Evolutionary conservation across 2,888 invertebrate genomes (phyloP), one percentile per base, ranked within the genome.

Genomic region (Meiosimyza platycephala): DNA sequence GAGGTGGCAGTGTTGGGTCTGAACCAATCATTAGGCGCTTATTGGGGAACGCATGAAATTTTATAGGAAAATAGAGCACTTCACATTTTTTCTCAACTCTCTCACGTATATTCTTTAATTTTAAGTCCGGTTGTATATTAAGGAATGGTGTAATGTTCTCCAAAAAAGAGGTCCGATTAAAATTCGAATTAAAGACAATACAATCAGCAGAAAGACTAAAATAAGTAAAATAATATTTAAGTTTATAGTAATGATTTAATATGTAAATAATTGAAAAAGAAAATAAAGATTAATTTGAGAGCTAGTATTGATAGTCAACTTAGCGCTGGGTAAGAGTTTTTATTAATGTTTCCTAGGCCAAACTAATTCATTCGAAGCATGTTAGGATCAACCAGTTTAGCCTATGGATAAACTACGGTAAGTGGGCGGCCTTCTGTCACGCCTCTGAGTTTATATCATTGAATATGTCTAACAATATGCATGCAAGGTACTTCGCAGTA

Each of bases 101-200:
- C 40, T 89, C 87, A 4, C 86, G 85, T 28, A 93, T 81, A 76
- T 89, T 85, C 81, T 90, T 90, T 2, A 92, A 89, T 75, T 89
- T 88, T 77, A 90, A 88, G 83, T 93, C 92, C 0, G 93, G 93
- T 77, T 93, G 90, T 6, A 91, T 84, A 80, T 91, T 92, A 12
- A 93, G 83, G 79, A 91, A 90, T 47, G 89, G 86, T 51, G 88
- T 87, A 3, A 94, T 89, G 75, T 89, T 90, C 15, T 88, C 84
- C 76, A 94, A 82, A 84, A 94, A 93, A 3, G 92, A 91, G n/a
- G 88, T 88, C 80, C 88, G 89, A 85, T 94, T 94, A 83, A 90
- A 93, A 54, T 89, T 81, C 0, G 93, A 93, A 84, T 94, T 94
- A 84, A 94, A 94, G 7, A 93, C 82, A 7, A 93, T 85, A 48